phyloP scores from a whole-genome alignment of 1,140 invertebrate species.

The Venturia canescens region DNA sequence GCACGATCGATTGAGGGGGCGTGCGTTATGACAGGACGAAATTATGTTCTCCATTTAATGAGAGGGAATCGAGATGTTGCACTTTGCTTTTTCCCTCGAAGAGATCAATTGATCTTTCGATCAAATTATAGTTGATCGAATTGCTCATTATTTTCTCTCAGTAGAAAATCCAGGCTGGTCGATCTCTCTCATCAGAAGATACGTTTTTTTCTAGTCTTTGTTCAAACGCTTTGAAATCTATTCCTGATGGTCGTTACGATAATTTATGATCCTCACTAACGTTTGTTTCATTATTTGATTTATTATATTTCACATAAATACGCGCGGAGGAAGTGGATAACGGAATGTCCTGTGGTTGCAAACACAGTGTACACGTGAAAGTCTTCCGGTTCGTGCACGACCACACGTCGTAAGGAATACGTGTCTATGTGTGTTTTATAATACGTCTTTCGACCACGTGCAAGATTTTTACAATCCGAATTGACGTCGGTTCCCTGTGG shows the following conservation, averaged over 20 bases:
- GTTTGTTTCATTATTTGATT: too few relatives aligned
- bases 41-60: constrained; percentile 1
- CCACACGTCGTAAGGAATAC: neutral
- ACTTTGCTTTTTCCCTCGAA: neutral
- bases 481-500: neutral
- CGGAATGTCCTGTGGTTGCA: neutral
- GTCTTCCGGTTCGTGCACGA: constrained; percentile 43
- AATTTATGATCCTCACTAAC: too few relatives aligned
- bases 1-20: neutral
- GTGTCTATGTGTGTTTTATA: neutral
- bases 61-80: neutral
- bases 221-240: too few relatives aligned
- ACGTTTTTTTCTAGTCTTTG: too few relatives aligned
- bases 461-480: neutral
- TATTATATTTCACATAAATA: neutral
- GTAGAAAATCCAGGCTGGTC: neutral
- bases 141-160: neutral
- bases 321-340: neutral
- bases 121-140: neutral
- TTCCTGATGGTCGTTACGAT: too few relatives aligned
- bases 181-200: neutral
- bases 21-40: neutral
- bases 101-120: neutral
- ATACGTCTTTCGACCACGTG: neutral
- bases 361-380: constrained; percentile 38